Evolutionary conservation across 2,113 vertebrate species (phyloP).

Genomic region (Haliaeetus leucogaster): DNA sequence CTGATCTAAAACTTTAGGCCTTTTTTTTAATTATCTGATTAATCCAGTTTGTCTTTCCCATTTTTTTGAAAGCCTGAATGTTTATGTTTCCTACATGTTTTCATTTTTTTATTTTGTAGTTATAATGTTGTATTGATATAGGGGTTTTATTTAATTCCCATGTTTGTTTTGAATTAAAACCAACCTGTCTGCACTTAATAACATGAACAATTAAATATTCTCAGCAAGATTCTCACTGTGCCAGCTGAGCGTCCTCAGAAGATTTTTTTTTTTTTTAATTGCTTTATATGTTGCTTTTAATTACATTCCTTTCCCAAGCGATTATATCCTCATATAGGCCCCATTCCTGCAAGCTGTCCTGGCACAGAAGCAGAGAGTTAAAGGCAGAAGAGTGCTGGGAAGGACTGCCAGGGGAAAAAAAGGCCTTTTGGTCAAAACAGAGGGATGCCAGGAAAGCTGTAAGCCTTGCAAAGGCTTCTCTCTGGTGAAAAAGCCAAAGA

Average conservation of each 20-base stretch:
- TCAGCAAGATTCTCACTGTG: conserved; percentile 26
- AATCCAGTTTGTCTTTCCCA: neutral
- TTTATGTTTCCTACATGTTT: neutral
- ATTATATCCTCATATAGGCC: conserved; percentile 40
- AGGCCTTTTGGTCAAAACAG: conserved; percentile 7
- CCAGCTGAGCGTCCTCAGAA: conserved; percentile 30
- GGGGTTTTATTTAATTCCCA: neutral
- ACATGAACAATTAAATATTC: conserved; percentile 53
- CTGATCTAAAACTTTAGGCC: neutral
- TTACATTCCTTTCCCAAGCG: conserved; percentile 61
- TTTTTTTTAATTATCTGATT: neutral
- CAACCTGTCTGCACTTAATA: conserved; percentile 51
- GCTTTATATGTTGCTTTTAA: conserved; percentile 55
- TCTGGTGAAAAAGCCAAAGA: neutral
- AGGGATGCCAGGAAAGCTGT: neutral
- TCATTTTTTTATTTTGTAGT: neutral
- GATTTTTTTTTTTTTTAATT: neutral
- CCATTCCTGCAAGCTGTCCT: conserved; percentile 49
- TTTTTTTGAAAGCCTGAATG: neutral
- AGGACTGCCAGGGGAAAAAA: neutral
- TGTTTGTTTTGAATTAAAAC: conserved; percentile 55
- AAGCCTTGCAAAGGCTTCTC: neutral
- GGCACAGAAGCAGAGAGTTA: conserved; percentile 26
- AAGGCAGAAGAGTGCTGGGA: conserved; percentile 4
- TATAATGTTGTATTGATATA: neutral